These are phyloP conservation scores for Siniperca obscura DNA, from an alignment of 2,797 vertebrate genomes.

Conservation along the genomic window DNA sequence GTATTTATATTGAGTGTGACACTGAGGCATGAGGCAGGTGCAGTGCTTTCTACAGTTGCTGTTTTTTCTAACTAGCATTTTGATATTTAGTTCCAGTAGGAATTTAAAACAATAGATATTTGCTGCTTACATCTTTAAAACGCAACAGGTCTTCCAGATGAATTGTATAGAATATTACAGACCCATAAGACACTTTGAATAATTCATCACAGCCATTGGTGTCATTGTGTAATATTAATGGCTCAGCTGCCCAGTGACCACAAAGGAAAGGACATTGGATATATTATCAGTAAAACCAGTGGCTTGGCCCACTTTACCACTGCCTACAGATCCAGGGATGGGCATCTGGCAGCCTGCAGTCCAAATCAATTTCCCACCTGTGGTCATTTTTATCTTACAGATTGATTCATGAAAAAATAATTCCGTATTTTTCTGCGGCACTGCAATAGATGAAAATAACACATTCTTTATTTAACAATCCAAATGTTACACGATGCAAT, in stretches of 20 bases:
- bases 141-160: slow-evolving; percentile 68
- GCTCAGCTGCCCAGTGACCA: slow-evolving; percentile 74
- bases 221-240: slow-evolving; percentile 82
- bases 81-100: slow-evolving; percentile 56
- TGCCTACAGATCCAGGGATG: slow-evolving; percentile 65
- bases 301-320: slow-evolving; percentile 49
- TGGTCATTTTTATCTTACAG: slow-evolving; percentile 77
- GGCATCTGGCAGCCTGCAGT: slow-evolving; percentile 67
- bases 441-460: slow-evolving; percentile 57
- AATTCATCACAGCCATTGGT: slow-evolving; percentile 76
- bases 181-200: slow-evolving; percentile 72
- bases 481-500: slow-evolving; percentile 42
- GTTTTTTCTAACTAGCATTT: slow-evolving; percentile 59
- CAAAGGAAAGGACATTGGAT: slow-evolving; percentile 74
- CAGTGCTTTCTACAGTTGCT: slow-evolving; percentile 25
- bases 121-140: slow-evolving; percentile 57
- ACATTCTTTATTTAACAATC: slow-evolving; percentile 67
- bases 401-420: slow-evolving; percentile 81
- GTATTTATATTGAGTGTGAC: slow-evolving; percentile 74
- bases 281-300: slow-evolving; percentile 68
- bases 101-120: slow-evolving; percentile 57
- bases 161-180: slow-evolving; percentile 66
- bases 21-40: slow-evolving; percentile 65
- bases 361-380: slow-evolving; percentile 78
- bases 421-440: slow-evolving; percentile 44